Evolutionary conservation across 1,140 invertebrate species (phyloP).

Genomic region (Polypedilum pembai): DNA sequence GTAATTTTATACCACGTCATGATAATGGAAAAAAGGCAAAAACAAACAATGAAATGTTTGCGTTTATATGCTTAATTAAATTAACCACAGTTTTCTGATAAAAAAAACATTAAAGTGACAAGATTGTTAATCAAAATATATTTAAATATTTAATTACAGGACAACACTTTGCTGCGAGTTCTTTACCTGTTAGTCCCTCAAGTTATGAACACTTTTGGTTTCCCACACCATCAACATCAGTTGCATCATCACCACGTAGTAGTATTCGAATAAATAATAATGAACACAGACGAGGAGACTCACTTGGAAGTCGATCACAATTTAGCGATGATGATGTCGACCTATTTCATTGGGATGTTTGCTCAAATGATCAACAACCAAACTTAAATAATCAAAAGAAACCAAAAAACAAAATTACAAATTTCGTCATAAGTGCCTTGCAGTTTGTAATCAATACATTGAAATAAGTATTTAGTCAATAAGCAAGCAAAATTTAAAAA

Average conservation of each 20-base stretch:
- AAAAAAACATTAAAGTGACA: background rate
- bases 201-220: background rate
- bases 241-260: background rate
- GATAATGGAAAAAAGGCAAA: background rate
- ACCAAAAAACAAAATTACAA: background rate
- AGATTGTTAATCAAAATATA: background rate
- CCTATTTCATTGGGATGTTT: background rate
- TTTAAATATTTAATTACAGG: conserved; percentile 9
- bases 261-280: background rate
- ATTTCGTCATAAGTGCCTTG: conserved; percentile 6
- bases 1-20: background rate
- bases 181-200: background rate
- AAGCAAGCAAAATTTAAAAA: background rate
- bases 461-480: background rate
- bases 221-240: background rate
- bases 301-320: background rate
- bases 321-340: background rate
- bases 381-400: background rate
- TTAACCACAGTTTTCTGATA: background rate
- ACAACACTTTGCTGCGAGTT: background rate
- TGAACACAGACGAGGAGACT: background rate
- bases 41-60: background rate
- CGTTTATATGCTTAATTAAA: conserved; percentile 14
- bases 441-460: background rate
- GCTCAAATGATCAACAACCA: background rate